These are phyloP conservation scores for Avahi laniger DNA, from an alignment of 2,797 vertebrate genomes.

Conservation along the genomic window DNA sequence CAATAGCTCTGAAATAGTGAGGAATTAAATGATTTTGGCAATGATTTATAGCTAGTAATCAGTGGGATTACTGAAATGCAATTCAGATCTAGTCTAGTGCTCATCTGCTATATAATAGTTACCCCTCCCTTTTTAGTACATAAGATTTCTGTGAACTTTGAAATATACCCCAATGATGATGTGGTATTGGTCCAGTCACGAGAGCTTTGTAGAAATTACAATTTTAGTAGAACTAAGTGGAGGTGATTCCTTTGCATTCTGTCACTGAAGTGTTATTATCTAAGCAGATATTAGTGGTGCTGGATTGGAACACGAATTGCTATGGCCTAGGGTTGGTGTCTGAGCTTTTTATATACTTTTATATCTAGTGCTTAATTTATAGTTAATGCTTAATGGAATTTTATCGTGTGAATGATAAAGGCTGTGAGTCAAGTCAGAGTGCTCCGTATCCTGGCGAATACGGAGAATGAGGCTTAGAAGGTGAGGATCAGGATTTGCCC, in stretches of 20 bases:
- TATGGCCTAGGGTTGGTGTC: neutral
- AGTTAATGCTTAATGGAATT: neutral
- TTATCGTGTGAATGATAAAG: neutral
- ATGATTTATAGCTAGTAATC: conserved; percentile 42
- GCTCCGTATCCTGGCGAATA: conserved; percentile 26
- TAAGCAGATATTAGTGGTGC: neutral
- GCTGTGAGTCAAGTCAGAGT: neutral
- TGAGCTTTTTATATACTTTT: neutral
- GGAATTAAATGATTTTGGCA: neutral
- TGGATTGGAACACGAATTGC: neutral
- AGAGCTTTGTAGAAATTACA: conserved; percentile 13
- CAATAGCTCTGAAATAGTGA: conserved; percentile 2
- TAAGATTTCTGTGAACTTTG: neutral
- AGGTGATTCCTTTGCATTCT: neutral
- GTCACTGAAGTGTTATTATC: neutral
- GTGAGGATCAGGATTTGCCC: neutral
- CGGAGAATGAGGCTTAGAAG: conserved; percentile 9
- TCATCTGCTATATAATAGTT: conserved; percentile 1
- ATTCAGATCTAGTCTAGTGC: neutral
- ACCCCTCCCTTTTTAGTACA: neutral
- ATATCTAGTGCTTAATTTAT: neutral
- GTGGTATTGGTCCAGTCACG: neutral
- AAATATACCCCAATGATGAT: neutral
- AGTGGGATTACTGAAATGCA: conserved; percentile 26
- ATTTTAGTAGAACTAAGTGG: conserved; percentile 35